Evolutionary conservation across 2,888 invertebrate genomes (phyloP).

Genomic region (Anagyrus pseudococci): DNA sequence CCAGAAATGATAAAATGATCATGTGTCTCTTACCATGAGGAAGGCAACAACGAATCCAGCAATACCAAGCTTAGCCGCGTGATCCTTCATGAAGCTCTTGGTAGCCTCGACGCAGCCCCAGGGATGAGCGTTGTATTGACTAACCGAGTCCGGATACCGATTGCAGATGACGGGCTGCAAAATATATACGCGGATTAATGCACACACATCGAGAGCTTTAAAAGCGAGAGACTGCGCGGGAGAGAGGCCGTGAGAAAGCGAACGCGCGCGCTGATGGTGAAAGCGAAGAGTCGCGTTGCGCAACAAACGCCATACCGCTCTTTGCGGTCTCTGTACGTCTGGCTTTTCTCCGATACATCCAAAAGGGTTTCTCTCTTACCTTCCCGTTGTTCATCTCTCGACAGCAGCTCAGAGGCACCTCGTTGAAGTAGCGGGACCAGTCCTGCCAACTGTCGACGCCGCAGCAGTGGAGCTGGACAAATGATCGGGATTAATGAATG

Average conservation of each 20-base stretch:
- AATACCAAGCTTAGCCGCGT: conserved; percentile 81
- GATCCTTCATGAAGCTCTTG: conserved; percentile 74
- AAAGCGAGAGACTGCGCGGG: not conserved
- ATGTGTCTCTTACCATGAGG: conserved; percentile 72
- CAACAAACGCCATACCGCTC: not conserved
- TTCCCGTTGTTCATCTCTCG: conserved; percentile 67
- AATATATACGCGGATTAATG: conserved; percentile 15
- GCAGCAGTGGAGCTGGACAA: conserved; percentile 77
- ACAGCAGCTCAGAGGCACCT: conserved; percentile 80
- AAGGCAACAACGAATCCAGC: conserved; percentile 84
- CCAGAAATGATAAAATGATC: conserved; percentile 11
- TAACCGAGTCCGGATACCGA: conserved; percentile 44
- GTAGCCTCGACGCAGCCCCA: conserved; percentile 80
- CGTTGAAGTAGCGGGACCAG: conserved; percentile 66
- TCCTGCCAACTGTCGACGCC: conserved; percentile 79
- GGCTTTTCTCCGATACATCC: not conserved
- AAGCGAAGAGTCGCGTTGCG: not conserved
- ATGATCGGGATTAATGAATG: not conserved
- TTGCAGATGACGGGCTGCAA: conserved; percentile 61
- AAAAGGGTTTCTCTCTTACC: conserved; percentile 53
- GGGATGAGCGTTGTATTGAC: conserved; percentile 67
- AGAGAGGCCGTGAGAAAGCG: conserved; percentile 49
- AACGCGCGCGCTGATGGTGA: not conserved
- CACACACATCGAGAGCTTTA: no score
- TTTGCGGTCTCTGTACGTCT: not conserved